Conservation (phyloP, 2,113 vertebrate species). For the Fregetta grallaria region DNA sequence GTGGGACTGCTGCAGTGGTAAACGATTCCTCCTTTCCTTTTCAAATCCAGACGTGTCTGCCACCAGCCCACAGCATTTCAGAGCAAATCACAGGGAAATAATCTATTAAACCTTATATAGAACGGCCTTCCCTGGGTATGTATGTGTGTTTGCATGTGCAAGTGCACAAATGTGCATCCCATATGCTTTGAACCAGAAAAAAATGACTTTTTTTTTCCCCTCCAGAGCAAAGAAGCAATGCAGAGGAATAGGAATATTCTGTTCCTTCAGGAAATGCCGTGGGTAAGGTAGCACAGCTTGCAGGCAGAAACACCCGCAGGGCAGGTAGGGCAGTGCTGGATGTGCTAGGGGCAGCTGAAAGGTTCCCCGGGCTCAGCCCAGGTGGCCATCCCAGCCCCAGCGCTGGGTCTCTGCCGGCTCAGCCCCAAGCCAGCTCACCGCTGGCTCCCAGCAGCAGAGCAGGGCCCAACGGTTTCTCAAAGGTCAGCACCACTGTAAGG, state of each 20-base stretch:
- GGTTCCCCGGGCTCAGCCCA: background rate
- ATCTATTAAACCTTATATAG: background rate
- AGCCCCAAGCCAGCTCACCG: background rate
- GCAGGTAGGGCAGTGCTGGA: background rate
- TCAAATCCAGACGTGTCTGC: background rate
- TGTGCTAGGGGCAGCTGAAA: background rate
- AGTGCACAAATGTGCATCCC: background rate
- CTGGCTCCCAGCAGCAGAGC: background rate
- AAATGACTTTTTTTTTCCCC: background rate
- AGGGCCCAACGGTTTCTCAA: background rate
- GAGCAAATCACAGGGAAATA: background rate
- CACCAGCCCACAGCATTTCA: background rate
- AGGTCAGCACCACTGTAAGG: background rate
- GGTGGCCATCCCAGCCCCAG: background rate
- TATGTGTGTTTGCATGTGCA: background rate
- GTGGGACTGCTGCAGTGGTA: background rate
- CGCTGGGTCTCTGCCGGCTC: background rate
- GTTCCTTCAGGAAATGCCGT: background rate
- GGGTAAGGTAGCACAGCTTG: background rate
- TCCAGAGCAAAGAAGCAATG: background rate
- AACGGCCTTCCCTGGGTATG: background rate
- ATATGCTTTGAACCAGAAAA: background rate
- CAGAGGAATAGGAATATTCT: background rate
- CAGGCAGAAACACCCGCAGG: background rate
- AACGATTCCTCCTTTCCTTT: background rate